These are phyloP conservation scores for Shargacucullia verbasci DNA, from an alignment of 2,888 invertebrate species.

Conservation along the genomic window DNA sequence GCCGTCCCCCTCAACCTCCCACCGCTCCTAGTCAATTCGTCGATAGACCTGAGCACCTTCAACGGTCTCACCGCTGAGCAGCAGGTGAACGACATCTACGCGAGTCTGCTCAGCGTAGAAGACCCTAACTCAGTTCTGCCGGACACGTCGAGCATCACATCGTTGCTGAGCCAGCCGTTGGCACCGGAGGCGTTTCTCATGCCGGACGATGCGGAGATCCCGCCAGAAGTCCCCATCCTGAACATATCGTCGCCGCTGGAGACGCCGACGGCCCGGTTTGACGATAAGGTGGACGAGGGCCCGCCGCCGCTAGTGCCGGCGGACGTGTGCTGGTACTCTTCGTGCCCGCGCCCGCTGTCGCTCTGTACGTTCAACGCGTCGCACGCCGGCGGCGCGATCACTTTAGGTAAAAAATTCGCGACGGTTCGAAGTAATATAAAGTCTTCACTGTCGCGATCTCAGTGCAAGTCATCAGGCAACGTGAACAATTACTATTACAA, in stretches of 20 bases:
- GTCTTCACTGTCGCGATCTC: conserved; percentile 79
- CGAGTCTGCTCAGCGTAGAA: conserved; percentile 76
- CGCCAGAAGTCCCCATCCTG: conserved; percentile 70
- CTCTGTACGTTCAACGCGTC: conserved; percentile 89
- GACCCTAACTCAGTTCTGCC: conserved; percentile 76
- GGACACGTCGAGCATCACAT: conserved; percentile 77
- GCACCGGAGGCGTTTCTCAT: conserved; percentile 71
- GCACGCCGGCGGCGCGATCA: conserved; percentile 88
- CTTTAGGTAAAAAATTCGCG: conserved; percentile 86
- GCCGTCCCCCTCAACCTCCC: conserved; percentile 66
- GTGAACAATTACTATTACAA: conserved; percentile 78
- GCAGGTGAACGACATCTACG: conserved; percentile 82
- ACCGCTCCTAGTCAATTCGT: conserved; percentile 78
- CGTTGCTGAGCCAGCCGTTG: conserved; percentile 76
- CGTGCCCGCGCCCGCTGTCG: conserved; percentile 90
- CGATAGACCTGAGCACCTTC: conserved; percentile 77
- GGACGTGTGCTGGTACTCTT: conserved; percentile 85
- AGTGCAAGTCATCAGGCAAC: conserved; percentile 73
- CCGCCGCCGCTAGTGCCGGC: conserved; percentile 73
- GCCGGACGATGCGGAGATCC: conserved; percentile 74
- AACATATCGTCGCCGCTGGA: conserved; percentile 60
- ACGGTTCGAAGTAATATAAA: conserved; percentile 86
- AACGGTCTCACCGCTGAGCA: conserved; percentile 79
- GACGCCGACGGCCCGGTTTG: conserved; percentile 52
- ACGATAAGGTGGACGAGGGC: conserved; percentile 63